A percentile compares a stretch with the other conserved stretches of the same genome.
phyloP scores from a whole-genome alignment of 2,888 invertebrate genomes.

The Antitype chi region DNA sequence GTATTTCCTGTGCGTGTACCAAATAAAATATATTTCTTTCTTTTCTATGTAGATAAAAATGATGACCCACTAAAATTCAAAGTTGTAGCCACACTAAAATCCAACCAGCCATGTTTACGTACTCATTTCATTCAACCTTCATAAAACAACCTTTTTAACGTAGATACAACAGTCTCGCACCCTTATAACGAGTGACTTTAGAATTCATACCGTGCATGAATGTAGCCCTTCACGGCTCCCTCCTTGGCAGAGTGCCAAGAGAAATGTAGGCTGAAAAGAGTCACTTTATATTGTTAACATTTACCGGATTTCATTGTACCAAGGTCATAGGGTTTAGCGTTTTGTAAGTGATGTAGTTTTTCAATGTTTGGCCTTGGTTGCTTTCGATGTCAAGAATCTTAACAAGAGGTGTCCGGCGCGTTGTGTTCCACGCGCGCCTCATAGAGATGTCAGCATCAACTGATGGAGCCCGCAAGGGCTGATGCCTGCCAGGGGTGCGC shows the following conservation, averaged over 20 bases:
- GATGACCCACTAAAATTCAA: not conserved
- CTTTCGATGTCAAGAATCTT: not conserved
- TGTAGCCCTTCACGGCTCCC: slow-evolving; percentile 66
- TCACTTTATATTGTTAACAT: slow-evolving; percentile 70
- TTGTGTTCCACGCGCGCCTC: too few species aligned
- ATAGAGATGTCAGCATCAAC: too few species aligned
- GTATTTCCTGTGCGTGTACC: too few species aligned
- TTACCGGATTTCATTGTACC: slow-evolving; percentile 62
- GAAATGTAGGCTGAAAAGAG: slow-evolving; percentile 76
- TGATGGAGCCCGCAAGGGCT: too few species aligned
- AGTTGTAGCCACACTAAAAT: not conserved
- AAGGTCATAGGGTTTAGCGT: slow-evolving; percentile 54
- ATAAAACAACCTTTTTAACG: slow-evolving; percentile 11
- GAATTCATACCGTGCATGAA: slow-evolving; percentile 67
- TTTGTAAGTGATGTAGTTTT: slow-evolving; percentile 42
- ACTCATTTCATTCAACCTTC: slow-evolving; percentile 7
- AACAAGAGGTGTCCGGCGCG: not conserved
- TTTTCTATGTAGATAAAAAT: not conserved
- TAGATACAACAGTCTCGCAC: slow-evolving; percentile 1
- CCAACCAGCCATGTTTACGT: not conserved
- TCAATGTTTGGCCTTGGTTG: not conserved
- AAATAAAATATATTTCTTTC: too few species aligned
- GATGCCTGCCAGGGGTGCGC: too few species aligned
- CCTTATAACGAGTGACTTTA: slow-evolving; percentile 61
- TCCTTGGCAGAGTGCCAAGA: slow-evolving; percentile 77